Evolutionary conservation across 2,888 invertebrate genomes (phyloP).

Genomic region (Leptinotarsa tumamoca): DNA sequence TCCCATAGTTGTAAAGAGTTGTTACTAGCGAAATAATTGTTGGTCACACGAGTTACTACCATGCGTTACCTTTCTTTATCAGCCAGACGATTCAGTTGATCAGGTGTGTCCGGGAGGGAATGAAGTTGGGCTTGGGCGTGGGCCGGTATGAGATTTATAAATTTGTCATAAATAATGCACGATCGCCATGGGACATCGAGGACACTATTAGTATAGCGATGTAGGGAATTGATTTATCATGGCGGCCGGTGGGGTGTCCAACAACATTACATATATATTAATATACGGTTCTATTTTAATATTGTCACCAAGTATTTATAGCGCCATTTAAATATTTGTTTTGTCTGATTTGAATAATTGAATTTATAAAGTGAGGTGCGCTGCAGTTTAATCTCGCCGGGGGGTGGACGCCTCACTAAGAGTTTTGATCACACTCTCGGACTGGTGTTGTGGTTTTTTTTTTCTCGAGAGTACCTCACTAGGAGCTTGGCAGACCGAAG

Average conservation of each 20-base stretch:
- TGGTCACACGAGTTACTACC: not conserved
- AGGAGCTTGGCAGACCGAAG: too few species aligned
- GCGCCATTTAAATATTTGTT: slow-evolving; percentile 65
- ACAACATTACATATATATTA: slow-evolving; percentile 66
- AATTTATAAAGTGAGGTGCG: slow-evolving; percentile 63
- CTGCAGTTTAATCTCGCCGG: slow-evolving; percentile 58
- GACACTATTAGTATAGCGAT: slow-evolving; percentile 66
- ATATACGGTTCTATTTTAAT: slow-evolving; percentile 66
- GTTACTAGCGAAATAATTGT: not conserved
- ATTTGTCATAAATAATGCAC: slow-evolving; percentile 67
- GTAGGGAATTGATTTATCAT: slow-evolving; percentile 68
- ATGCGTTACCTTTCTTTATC: not conserved
- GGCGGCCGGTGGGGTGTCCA: slow-evolving; percentile 61
- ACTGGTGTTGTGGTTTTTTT: not conserved
- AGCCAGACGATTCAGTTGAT: not conserved
- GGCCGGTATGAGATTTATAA: slow-evolving; percentile 62
- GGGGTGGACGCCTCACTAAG: slow-evolving; percentile 37
- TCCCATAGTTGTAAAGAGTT: too few species aligned
- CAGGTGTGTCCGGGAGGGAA: not conserved
- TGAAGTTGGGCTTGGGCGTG: slow-evolving; percentile 52
- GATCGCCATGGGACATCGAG: slow-evolving; percentile 61
- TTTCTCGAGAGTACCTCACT: not conserved
- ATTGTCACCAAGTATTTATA: slow-evolving; percentile 69
- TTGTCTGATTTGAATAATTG: slow-evolving; percentile 64
- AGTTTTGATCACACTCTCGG: slow-evolving; percentile 5